Evolutionary conservation across 2,113 vertebrate species (phyloP).

Genomic region (Rhinolophus ferrumequinum): DNA sequence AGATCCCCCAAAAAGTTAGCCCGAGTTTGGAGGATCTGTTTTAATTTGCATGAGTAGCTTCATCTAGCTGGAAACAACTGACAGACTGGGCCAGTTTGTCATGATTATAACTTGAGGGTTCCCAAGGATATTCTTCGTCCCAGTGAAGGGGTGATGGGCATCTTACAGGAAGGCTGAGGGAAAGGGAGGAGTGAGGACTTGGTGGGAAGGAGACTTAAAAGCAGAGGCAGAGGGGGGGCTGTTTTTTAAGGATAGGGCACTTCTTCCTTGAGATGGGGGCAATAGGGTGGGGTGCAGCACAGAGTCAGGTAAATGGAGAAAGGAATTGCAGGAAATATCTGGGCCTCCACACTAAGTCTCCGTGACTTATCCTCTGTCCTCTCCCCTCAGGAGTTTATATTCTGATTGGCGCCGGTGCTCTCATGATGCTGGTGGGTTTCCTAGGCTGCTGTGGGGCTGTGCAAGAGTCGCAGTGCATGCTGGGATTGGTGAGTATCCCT

Average conservation of each 20-base stretch:
- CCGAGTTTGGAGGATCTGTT: background rate
- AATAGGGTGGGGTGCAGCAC: accelerated
- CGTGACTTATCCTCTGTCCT: background rate
- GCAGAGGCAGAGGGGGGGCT: background rate
- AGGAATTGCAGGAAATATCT: accelerated
- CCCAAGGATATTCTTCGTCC: background rate
- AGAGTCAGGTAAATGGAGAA: no score
- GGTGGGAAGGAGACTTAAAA: background rate
- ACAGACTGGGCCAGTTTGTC: background rate
- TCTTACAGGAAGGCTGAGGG: background rate
- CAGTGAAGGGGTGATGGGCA: accelerated
- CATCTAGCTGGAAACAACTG: background rate
- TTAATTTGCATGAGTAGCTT: background rate
- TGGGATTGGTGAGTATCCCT: constrained; percentile 92
- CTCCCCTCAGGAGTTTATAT: constrained; percentile 92
- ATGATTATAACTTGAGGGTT: background rate
- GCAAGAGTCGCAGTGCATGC: constrained; percentile 97
- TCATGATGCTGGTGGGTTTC: constrained; percentile 99
- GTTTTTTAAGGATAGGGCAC: background rate
- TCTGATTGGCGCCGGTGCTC: constrained; percentile 94
- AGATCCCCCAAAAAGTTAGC: background rate
- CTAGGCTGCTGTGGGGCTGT: constrained; percentile 97
- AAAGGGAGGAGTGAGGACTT: background rate
- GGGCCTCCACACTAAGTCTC: background rate
- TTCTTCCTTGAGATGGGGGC: background rate